Evolutionary conservation across 2,797 vertebrate species (phyloP), one percentile per base, ranked within the genome.

Genomic region (Calcarius lapponicus): DNA sequence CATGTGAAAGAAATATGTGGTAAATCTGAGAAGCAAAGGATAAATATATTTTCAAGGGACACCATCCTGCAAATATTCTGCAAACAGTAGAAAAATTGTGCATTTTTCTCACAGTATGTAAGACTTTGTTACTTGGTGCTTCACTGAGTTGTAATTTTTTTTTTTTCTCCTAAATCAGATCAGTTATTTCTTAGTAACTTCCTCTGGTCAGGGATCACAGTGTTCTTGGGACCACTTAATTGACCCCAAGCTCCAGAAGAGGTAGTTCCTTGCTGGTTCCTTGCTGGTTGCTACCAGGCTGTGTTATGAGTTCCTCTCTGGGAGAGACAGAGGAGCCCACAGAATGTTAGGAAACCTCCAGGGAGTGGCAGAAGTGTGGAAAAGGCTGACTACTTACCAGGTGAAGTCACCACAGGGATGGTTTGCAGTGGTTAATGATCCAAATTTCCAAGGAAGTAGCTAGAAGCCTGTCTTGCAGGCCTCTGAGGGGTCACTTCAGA

Each of bases 241-340:
- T 32, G 10, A 36, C 9, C 22, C n/a, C 71, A 70, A 61, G 60
- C 31, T 40, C 56, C 53, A 66, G 64, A 66, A 42, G 25, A 62
- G 22, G 9, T 28, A 20, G 15, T 26, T 89, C 67, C 50, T 79
- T 66, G n/a, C 31, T 61, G 22, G 15, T 26, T 89, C 67, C 50
- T 79, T 66, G n/a, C 31, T 61, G 57, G 36, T 65, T 20, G 3
- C 50, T 80, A 13, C 16, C 7, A 50, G n/a, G 43, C 3, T 78
- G 42, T 1, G 0, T 51, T 40, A 22, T 6, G 36, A 54, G 32
- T 54, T 79, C 1, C 0, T 22, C 21, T 34, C 50, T 51, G 22
- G 34, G 50, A 91, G 64, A 80, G 40, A 72, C 10, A 36, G 20
- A 0, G 4, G 54, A 93, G 69, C 19, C 11, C 36, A 42, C 0